Conservation (phyloP, 2,113 vertebrate species). For the Phrynocephalus versicolor region DNA sequence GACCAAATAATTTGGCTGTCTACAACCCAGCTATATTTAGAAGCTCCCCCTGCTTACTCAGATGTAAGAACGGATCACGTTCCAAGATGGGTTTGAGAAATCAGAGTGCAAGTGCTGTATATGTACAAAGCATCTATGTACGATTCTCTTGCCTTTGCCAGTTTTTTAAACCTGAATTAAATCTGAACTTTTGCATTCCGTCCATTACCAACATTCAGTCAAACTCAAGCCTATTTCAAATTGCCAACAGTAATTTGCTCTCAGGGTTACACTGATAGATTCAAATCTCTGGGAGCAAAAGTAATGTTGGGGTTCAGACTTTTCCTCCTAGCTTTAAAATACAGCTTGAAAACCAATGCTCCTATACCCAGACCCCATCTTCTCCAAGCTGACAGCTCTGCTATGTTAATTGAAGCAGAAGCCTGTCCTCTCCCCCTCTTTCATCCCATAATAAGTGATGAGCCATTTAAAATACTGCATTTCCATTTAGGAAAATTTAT, state of each 20-base stretch:
- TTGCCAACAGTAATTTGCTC: not conserved
- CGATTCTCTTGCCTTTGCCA: not conserved
- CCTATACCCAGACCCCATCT: conserved; percentile 13
- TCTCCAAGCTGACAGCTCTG: conserved; percentile 6
- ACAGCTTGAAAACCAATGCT: conserved; percentile 10
- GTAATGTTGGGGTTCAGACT: not conserved
- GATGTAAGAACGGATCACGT: not conserved
- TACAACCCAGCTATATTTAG: not conserved
- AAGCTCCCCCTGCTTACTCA: not conserved
- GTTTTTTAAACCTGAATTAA: not conserved
- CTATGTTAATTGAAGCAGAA: conserved; percentile 19
- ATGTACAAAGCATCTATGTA: not conserved
- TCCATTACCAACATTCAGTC: not conserved
- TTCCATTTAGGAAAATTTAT: conserved; percentile 67
- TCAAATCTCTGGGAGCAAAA: conserved; percentile 1
- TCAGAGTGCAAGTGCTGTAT: not conserved
- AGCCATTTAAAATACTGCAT: conserved; percentile 49
- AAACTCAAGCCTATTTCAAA: not conserved
- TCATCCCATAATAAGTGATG: conserved; percentile 33
- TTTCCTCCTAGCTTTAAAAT: conserved; percentile 43
- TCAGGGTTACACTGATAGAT: conserved; percentile 4
- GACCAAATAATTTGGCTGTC: not conserved
- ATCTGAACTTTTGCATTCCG: not conserved
- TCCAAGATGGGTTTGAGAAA: not conserved
- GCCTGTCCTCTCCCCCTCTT: conserved; percentile 25